A percentile compares a stretch with the other conserved stretches of the same genome.
phyloP scores from a whole-genome alignment of 2,797 vertebrate species.

The Artibeus lituratus region DNA sequence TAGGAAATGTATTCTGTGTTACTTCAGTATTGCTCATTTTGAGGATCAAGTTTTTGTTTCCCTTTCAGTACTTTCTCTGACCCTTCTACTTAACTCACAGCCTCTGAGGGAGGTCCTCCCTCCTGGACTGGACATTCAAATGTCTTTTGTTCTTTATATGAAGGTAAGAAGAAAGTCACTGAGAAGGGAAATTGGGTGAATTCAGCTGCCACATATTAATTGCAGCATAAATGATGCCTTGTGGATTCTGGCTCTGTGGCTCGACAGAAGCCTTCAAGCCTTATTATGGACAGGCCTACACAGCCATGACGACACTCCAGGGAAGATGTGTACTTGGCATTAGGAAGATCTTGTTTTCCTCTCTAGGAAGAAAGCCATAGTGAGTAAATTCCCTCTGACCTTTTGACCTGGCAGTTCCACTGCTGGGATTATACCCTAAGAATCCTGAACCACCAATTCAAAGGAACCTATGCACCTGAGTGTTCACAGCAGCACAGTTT shows the following conservation, averaged over 20 bases:
- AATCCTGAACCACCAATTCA: too few relatives aligned
- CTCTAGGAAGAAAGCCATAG: not conserved
- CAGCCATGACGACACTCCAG: not conserved
- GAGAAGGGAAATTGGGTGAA: not conserved
- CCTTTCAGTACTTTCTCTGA: not conserved
- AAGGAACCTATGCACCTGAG: too few relatives aligned
- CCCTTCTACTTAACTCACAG: not conserved
- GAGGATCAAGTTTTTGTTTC: not conserved
- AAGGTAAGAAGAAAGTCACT: not conserved
- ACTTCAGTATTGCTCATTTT: not conserved
- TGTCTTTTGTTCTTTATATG: not conserved
- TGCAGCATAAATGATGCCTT: not conserved
- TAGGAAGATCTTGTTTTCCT: not conserved
- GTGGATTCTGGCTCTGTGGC: not conserved
- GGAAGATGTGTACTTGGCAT: not conserved
- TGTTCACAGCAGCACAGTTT: too few relatives aligned
- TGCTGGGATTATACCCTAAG: too few relatives aligned
- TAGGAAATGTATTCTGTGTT: constrained; percentile 3
- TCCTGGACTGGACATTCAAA: not conserved
- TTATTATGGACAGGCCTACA: not conserved
- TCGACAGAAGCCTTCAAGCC: not conserved
- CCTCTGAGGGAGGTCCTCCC: not conserved
- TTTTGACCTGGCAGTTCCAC: too few relatives aligned
- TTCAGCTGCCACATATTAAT: not conserved
- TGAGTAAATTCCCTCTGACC: not conserved